phyloP scores from a whole-genome alignment of 2,797 vertebrate genomes.

The Acanthiza pusilla region DNA sequence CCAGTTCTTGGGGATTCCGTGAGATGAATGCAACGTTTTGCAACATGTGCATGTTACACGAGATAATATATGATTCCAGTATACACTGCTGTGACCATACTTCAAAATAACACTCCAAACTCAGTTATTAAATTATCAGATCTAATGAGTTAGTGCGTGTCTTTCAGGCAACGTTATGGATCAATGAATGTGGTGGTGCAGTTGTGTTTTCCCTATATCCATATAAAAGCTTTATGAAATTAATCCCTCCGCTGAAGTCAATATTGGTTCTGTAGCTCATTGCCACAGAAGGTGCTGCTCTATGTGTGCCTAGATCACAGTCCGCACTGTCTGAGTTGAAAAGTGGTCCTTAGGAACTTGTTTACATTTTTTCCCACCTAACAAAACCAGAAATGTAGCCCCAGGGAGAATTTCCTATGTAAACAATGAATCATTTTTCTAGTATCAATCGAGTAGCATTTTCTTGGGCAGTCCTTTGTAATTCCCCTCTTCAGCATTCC shows the following conservation, averaged over 20 bases:
- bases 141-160: not conserved
- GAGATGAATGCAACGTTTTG: rapidly evolving
- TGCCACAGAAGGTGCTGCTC: not conserved
- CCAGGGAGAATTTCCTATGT: not conserved
- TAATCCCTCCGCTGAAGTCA: not conserved
- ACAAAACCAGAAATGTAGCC: not conserved
- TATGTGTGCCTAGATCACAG: not conserved
- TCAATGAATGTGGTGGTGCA: not conserved
- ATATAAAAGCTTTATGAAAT: not conserved
- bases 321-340: not conserved
- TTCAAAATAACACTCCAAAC: not conserved
- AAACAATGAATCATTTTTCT: slow-evolving; percentile 4
- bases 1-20: not conserved
- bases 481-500: not conserved
- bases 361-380: not conserved
- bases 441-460: not conserved
- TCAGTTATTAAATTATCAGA: not conserved
- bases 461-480: not conserved
- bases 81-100: not conserved
- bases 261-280: not conserved
- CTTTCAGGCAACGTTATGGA: not conserved
- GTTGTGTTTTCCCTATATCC: not conserved
- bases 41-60: rapidly evolving
- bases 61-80: not conserved
- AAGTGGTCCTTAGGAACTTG: not conserved